Evolutionary conservation across 1,140 invertebrate genomes (phyloP), one percentile per base, ranked within the genome.

Genomic region (Ceratosolen fusciceps): DNA sequence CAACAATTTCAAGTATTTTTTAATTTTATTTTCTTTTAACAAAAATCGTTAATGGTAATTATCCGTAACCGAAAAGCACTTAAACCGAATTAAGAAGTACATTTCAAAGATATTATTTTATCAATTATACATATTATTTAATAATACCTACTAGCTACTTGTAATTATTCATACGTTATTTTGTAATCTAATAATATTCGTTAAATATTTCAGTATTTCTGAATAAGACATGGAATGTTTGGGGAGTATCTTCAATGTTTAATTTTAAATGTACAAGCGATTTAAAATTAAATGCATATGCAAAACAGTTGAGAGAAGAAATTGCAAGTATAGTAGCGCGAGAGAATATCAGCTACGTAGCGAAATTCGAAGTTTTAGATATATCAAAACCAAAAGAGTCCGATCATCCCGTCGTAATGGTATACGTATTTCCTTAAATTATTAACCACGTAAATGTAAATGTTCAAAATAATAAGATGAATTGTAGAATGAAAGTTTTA

Each of bases 261-360:
- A 78, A 80, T 75, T 85, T 88, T 34, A 16, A 86, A 39, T 49
- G 58, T n/a, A 78, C 84, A 16, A 77, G 86, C 67, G 82, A 88
- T 74, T 21, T 88, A 5, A 72, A 82, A 31, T 77, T 89, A 8
- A 89, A 89, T 76, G 47, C 83, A 10, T 89, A 88, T 71, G 84
- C 80, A 14, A 89, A 88, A 78, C 83, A 72, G 82, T 79, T 89
- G 34, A 83, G 86, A 58, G 88, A 89, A 81, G 86, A 88, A 81
- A 71, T 89, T 16, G 86, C 88, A 62, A 70, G n/a, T 9, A 85
- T 73, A 21, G 74, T 87, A 19, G 37, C 81, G 0, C 80, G 84
- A 43, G 86, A 89, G 47, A 43, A 89, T 73, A 85, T 87, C 2
- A 81, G 67, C 5, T 89, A 89, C 54, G 62, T 80, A 5, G 82